A percentile compares a stretch with the other conserved stretches of the same genome.
Conservation (phyloP, 2,797 vertebrate species). For the Columba guinea region DNA sequence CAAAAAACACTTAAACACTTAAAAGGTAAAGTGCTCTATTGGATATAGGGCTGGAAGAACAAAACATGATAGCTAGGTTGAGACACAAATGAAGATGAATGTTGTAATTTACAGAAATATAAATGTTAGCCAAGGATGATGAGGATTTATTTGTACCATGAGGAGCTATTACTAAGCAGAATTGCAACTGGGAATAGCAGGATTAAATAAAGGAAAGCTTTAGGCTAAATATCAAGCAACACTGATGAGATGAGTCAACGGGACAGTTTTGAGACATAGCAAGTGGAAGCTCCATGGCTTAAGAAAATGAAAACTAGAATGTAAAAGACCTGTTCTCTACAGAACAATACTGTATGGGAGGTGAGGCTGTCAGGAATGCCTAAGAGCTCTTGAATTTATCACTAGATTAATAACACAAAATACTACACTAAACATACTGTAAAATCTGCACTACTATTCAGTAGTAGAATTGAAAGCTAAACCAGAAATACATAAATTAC, state of each 20-base stretch:
- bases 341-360: background rate
- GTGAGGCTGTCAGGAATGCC: background rate
- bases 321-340: background rate
- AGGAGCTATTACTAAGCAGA: constrained; percentile 31
- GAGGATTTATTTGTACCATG: constrained; percentile 58
- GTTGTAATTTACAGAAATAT: constrained; percentile 51
- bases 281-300: background rate
- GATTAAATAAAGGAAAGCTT: constrained; percentile 55
- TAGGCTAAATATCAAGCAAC: constrained; percentile 38
- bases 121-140: constrained; percentile 42
- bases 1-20: constrained; percentile 6
- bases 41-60: background rate
- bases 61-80: constrained; percentile 1
- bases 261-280: background rate
- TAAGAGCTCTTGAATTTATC: background rate
- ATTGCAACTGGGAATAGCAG: constrained; percentile 16
- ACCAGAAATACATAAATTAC: background rate
- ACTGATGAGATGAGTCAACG: background rate
- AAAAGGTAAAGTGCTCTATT: constrained; percentile 29
- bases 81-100: constrained; percentile 58
- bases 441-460: background rate
- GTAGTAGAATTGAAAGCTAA: background rate
- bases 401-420: background rate
- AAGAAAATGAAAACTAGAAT: background rate
- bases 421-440: background rate